Conservation (phyloP, 2,113 vertebrate species). For the Paracanthobrama guichenoti region DNA sequence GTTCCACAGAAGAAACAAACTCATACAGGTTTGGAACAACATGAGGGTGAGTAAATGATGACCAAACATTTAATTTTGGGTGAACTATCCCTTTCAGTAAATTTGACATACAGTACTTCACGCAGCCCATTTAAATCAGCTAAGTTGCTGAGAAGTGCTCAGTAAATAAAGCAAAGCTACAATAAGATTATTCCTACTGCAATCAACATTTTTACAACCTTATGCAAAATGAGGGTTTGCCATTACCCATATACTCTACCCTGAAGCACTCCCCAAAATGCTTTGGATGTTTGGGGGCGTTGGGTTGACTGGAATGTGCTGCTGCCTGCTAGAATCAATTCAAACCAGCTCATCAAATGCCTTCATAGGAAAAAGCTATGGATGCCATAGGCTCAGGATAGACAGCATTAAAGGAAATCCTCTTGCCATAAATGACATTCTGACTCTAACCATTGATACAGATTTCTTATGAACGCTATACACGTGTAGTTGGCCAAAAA, state of each 20-base stretch:
- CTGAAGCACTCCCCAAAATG: slow-evolving; percentile 20
- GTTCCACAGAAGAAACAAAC: too few relatives aligned
- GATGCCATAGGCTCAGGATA: not conserved
- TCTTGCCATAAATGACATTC: not conserved
- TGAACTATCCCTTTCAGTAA: too few relatives aligned
- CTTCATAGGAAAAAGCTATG: not conserved
- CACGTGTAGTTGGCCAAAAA: too few relatives aligned
- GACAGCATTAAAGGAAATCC: not conserved
- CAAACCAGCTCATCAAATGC: slow-evolving; percentile 2
- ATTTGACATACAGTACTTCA: not conserved
- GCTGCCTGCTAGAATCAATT: slow-evolving; percentile 36
- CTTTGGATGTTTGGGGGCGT: slow-evolving; percentile 36
- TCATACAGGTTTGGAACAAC: too few relatives aligned
- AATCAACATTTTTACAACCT: not conserved
- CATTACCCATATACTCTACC: slow-evolving; percentile 1
- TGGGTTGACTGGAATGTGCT: slow-evolving; percentile 45
- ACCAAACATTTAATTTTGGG: too few relatives aligned
- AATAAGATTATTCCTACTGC: not conserved
- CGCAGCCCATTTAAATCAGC: not conserved
- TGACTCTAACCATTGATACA: not conserved
- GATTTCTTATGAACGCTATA: not conserved
- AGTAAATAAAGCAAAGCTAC: not conserved
- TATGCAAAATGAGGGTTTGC: not conserved
- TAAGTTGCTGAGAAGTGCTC: not conserved
- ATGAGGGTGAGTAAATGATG: too few relatives aligned